These are phyloP conservation scores for Ladona fulva DNA, from an alignment of 1,140 invertebrate genomes.

Conservation along the genomic window DNA sequence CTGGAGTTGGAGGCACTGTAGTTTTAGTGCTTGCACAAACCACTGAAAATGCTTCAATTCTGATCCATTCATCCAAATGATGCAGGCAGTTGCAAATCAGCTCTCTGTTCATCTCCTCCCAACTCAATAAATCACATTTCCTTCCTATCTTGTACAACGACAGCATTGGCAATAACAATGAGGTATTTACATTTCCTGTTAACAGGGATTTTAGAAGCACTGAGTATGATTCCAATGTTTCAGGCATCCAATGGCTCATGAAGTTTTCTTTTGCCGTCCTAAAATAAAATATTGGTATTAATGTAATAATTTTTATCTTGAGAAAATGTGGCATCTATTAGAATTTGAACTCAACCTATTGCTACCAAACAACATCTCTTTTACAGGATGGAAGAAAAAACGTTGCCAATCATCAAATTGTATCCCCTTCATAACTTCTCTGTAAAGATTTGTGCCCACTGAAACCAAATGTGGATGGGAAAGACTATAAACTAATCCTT, in stretches of 20 bases:
- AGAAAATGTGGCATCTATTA: not conserved
- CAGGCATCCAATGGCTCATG: not conserved
- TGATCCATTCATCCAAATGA: not conserved
- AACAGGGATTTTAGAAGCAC: not conserved
- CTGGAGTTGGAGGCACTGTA: constrained; percentile 30
- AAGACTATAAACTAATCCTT: not conserved
- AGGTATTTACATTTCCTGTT: not conserved
- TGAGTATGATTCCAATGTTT: not conserved
- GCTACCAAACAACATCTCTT: constrained; percentile 24
- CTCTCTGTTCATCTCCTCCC: not conserved
- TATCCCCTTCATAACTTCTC: constrained; percentile 27
- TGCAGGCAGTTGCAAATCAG: not conserved
- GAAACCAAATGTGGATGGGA: not conserved
- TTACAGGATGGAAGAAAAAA: constrained; percentile 25
- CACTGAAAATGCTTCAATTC: not conserved
- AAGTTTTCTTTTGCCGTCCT: constrained; percentile 28
- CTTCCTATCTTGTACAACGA: not conserved
- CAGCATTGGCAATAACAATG: not conserved
- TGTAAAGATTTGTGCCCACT: constrained; percentile 30
- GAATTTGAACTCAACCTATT: constrained; percentile 7
- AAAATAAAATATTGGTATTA: constrained; percentile 21
- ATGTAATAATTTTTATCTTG: constrained; percentile 11
- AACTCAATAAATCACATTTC: not conserved
- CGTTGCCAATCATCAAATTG: constrained; percentile 27
- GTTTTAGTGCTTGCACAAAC: constrained; percentile 28